These are phyloP conservation scores for Pomatorhinus ruficollis DNA, from an alignment of 2,113 vertebrate species.

Conservation along the genomic window DNA sequence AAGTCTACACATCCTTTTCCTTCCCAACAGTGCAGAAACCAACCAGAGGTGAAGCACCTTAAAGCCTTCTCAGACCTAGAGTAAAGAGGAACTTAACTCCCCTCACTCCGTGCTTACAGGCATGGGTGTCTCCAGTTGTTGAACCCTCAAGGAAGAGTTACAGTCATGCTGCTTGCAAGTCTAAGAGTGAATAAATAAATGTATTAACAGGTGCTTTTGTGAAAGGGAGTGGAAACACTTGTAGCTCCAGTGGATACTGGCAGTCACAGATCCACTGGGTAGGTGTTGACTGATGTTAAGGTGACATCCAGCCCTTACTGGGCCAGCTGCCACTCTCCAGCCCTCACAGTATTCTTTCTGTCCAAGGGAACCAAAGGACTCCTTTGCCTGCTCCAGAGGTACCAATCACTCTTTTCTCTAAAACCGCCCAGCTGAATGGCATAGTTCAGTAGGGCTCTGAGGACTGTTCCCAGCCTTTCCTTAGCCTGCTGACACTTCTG, in stretches of 20 bases:
- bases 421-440: fast-evolving
- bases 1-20: neutral
- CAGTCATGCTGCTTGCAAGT: neutral
- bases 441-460: neutral
- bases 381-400: neutral
- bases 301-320: neutral
- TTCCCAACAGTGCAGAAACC: neutral
- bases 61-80: neutral
- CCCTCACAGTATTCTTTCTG: neutral
- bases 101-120: neutral
- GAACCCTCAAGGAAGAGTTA: neutral
- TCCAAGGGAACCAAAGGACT: neutral
- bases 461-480: neutral
- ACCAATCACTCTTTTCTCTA: neutral
- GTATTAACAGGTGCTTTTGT: neutral
- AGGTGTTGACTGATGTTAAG: neutral
- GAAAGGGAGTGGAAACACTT: neutral
- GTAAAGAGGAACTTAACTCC: neutral
- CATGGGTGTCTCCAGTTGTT: neutral
- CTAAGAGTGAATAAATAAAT: neutral
- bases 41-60: neutral
- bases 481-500: neutral
- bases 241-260: fast-evolving
- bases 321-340: neutral
- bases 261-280: neutral